phyloP scores from a whole-genome alignment of 2,113 vertebrate species.

The Trogon melanurus region DNA sequence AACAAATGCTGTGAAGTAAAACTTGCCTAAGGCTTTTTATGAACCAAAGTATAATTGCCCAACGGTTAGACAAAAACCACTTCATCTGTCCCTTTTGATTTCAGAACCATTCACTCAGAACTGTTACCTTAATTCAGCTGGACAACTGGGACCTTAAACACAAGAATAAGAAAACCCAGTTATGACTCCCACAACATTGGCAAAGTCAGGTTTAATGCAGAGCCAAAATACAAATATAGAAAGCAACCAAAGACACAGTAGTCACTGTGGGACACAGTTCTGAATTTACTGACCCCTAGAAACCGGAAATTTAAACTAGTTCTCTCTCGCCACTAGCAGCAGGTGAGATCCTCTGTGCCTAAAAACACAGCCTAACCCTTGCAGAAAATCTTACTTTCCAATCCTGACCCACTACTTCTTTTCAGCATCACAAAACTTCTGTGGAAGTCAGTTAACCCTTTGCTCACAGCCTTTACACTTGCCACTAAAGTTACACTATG shows the following conservation, averaged over 20 bases:
- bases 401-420: not conserved
- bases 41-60: not conserved
- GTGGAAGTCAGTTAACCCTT: not conserved
- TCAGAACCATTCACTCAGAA: not conserved
- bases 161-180: not conserved
- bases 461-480: not conserved
- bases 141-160: not conserved
- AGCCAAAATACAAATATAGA: not conserved
- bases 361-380: not conserved
- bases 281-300: not conserved
- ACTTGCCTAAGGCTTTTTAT: not conserved
- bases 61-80: not conserved
- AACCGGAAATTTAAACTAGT: not conserved
- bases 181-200: not conserved
- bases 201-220: not conserved
- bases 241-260: not conserved
- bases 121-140: not conserved
- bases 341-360: not conserved
- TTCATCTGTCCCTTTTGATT: not conserved
- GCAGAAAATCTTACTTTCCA: not conserved
- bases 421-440: not conserved
- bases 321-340: not conserved
- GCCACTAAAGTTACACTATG: not conserved
- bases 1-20: constrained; percentile 9
- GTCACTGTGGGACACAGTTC: not conserved